Base-by-base conservation (phyloP, 2,797 vertebrate species). In the Remorina albescens region DNA sequence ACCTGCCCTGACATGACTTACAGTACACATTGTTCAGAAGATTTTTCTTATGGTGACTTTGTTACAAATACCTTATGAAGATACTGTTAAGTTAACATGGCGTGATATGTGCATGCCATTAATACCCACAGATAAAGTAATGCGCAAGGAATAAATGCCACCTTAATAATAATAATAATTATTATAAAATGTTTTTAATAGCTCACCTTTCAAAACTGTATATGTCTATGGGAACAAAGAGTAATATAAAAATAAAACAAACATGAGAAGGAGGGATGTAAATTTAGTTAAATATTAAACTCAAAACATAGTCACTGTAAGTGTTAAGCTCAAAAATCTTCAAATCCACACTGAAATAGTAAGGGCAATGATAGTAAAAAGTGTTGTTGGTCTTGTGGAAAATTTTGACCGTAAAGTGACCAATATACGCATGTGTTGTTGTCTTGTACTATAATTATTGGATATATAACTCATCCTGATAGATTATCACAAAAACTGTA, bases 1-100 rank as follows among this genome's bases (percentile, higher is more conserved):
- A 85, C 75, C 74, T 71, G 64, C 72, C 83, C 75, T 76, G 80
- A 85, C 74, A 62, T 74, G 80, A 82, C 84, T 79, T 60, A 62
- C 62, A 84, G 76, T 81, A 82, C 58, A 72, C 78, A 80, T 60
- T 76, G 68, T 68, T 88, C 76, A 71, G 58, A 67, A 54, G 55
- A 59, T 53, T 67, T 55, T 70, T 49, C 51, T 63, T 4, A 30
- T 64, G 44, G 26, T 55, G 47, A 59, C 74, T 69, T 80, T 82
- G 49, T 71, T 37, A 60, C 67, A 60, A 76, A 81, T 73, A 62
- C 51, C 46, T 60, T 21, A n/a, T 60, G 54, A 71, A 69, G 56
- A 59, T 55, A 32, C 44, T 34, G n/a, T 34, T 18, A 18, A 21
- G 32, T 71, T 74, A 71, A 83, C 47, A 78, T 42, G 16, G 42